Percentiles rank a stretch among this genome's conserved stretches.
Conservation (phyloP, 2,888 invertebrate genomes). For the Heteromyza rotundicornis region DNA sequence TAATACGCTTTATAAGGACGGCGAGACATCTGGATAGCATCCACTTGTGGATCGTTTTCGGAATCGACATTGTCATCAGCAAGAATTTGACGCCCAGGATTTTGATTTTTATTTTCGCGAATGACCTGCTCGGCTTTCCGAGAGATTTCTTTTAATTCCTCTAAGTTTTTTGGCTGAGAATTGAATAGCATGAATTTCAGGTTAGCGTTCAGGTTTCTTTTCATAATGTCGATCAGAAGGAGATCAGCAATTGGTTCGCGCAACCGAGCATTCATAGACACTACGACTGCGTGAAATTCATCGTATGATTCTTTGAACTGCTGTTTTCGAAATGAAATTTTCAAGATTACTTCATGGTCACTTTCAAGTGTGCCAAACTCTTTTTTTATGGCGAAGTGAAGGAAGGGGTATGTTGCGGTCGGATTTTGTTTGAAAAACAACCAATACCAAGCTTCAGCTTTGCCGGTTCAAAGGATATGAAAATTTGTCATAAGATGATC, state of each 20-base stretch:
- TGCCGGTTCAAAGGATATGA: too few species aligned
- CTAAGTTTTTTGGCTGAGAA: background rate
- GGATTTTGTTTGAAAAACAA: background rate
- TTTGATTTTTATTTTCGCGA: background rate
- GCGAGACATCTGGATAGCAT: background rate
- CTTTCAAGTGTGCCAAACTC: background rate
- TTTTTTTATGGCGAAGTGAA: background rate
- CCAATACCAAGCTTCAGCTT: background rate
- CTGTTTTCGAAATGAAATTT: background rate
- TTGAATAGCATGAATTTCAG: background rate
- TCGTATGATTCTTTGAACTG: background rate
- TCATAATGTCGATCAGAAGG: background rate
- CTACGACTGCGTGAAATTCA: background rate
- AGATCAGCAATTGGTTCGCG: background rate
- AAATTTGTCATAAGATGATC: too few species aligned
- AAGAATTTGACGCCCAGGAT: too few species aligned
- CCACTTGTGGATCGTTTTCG: background rate
- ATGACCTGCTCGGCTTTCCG: background rate
- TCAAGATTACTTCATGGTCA: background rate
- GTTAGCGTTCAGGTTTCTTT: background rate
- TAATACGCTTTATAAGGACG: background rate
- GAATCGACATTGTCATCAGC: background rate
- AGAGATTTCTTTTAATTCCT: background rate
- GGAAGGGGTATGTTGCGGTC: background rate
- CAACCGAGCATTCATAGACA: background rate